These are phyloP conservation scores for Steinernema khuongi DNA, from an alignment of 1,140 invertebrate genomes.

Conservation along the genomic window DNA sequence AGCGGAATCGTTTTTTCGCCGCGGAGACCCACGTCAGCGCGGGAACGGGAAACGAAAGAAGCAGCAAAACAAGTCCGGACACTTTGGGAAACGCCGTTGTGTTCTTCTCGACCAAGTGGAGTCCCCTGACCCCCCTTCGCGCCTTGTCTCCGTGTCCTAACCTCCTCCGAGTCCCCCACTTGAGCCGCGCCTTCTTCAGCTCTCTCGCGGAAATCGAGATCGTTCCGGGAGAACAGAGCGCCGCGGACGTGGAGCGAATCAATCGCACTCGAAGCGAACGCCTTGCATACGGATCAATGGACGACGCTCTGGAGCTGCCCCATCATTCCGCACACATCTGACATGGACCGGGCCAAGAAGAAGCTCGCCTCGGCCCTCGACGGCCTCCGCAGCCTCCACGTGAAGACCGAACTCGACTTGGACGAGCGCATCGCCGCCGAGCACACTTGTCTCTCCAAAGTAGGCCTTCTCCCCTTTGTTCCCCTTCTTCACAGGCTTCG, in stretches of 20 bases:
- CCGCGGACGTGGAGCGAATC: not conserved
- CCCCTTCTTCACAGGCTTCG: not conserved
- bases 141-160: no score
- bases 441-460: conserved; percentile 42
- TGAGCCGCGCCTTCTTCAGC: no score
- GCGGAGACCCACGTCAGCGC: not conserved
- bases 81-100: not conserved
- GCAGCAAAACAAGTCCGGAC: not conserved
- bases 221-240: not conserved
- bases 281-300: not conserved
- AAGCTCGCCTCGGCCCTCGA: conserved; percentile 46
- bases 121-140: no score
- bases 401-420: conserved; percentile 45
- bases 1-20: not conserved
- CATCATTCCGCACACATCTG: not conserved
- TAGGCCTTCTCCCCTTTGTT: conserved; percentile 23
- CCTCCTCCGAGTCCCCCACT: no score
- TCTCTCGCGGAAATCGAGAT: no score
- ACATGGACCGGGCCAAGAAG: conserved; percentile 26
- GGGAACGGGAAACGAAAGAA: conserved; percentile 5
- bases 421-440: conserved; percentile 43
- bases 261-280: not conserved
- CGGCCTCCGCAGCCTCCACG: conserved; percentile 40
- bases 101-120: no score
- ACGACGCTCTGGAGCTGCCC: not conserved